Base-by-base conservation (phyloP, 2,888 invertebrate genomes). In the Halictus ligatus region DNA sequence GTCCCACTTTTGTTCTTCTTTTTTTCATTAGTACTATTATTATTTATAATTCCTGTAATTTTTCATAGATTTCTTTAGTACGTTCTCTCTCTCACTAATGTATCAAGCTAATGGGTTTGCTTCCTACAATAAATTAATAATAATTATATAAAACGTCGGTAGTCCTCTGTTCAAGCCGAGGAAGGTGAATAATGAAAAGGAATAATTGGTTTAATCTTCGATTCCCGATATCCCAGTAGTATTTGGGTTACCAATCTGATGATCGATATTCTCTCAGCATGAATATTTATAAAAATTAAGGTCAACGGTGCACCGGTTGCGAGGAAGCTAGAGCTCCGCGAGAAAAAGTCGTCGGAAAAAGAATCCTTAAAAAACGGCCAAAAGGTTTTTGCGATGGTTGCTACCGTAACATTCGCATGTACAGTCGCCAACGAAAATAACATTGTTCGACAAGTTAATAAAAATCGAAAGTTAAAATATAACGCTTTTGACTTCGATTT, bases 201-300 rank as follows among this genome's bases (percentile, higher is more conserved):
- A 60, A 80, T 80, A 83, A 80, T 75, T 80, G 80, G 75, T 71
- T 71, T 60, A 43, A n/a, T 35, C 43, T 72, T 80, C 75, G 60
- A 80, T 83, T 71, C 60, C 60, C 80, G 48, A 83, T 83, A 72
- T 18, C 43, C 15, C 8, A 15, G 48, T 67, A 67, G 71, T 71
- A 60, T 76, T 72, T 21, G 8, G 71, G 75, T 80, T 64, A 75
- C n/a, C 60, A 18, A 67, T 64, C 40, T n/a, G 29, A 12, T 18
- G 80, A 54, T 82, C 80, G 69, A 80, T 75, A 60, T 71, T 71
- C 35, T 35, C 69, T 15, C 21, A 12, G 43, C 6, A 29, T 29
- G 75, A 73, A 64, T 83, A 83, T 79, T 79, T 79, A 60, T 15
- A 29, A 40, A 72, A 75, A 80, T 78, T 78, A 78, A 78, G 73